Percentiles rank a stretch among this genome's conserved stretches.
Conservation (phyloP, 2,113 vertebrate species). For the Haplochromis burtoni region DNA sequence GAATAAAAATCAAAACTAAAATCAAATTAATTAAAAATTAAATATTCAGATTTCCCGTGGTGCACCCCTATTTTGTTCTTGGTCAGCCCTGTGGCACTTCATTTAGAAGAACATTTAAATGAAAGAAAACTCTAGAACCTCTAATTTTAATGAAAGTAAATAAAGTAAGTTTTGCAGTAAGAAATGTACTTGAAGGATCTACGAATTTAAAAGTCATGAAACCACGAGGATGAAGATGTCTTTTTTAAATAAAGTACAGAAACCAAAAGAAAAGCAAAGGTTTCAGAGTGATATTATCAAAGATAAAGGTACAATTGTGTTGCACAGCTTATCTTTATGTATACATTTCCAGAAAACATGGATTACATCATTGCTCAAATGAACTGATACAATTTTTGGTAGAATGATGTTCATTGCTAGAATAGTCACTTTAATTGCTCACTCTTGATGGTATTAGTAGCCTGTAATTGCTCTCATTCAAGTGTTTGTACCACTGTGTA, state of each 20-base stretch:
- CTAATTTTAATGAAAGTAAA: background rate
- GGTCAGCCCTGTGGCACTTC: background rate
- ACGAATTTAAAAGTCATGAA: background rate
- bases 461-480: background rate
- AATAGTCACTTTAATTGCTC: background rate
- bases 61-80: rapidly evolving
- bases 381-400: background rate
- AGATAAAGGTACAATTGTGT: background rate
- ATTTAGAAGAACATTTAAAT: background rate
- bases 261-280: background rate
- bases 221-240: background rate
- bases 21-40: background rate
- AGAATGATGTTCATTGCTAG: background rate
- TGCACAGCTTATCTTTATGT: background rate
- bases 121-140: background rate
- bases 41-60: background rate
- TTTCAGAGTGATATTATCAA: background rate
- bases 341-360: background rate
- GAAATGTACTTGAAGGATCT: background rate
- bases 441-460: background rate
- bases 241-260: background rate
- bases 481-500: background rate
- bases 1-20: background rate
- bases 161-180: background rate
- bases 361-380: background rate